Conservation (phyloP, 2,797 vertebrate species). For the Sardinella longiceps region DNA sequence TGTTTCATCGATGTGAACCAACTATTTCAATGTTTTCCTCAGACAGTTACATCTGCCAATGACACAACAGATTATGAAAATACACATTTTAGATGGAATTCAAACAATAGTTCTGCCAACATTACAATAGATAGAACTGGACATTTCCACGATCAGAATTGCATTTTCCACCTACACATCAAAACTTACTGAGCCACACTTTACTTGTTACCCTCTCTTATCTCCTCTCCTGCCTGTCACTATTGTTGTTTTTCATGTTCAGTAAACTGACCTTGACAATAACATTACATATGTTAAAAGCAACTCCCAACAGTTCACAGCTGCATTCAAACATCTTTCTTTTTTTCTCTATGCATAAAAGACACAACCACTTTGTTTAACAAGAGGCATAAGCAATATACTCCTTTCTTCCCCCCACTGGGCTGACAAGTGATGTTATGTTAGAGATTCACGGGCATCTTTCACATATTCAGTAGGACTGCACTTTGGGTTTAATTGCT, state of each 20-base stretch:
- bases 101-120: background rate
- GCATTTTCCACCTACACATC: background rate
- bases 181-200: background rate
- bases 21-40: background rate
- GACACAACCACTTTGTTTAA: background rate
- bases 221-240: background rate
- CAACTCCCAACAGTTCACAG: background rate
- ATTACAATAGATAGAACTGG: background rate
- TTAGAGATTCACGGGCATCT: slow-evolving; percentile 16
- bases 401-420: background rate
- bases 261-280: background rate
- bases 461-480: background rate
- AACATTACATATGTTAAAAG: background rate
- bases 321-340: background rate
- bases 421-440: slow-evolving; percentile 7
- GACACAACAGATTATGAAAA: background rate
- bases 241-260: background rate
- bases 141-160: background rate
- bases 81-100: background rate
- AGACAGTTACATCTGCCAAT: background rate
- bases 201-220: background rate
- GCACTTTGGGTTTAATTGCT: slow-evolving; percentile 88
- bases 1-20: background rate
- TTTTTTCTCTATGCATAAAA: background rate
- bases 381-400: background rate